Base-by-base conservation (phyloP, 2,113 vertebrate genomes). In the Mirounga angustirostris region DNA sequence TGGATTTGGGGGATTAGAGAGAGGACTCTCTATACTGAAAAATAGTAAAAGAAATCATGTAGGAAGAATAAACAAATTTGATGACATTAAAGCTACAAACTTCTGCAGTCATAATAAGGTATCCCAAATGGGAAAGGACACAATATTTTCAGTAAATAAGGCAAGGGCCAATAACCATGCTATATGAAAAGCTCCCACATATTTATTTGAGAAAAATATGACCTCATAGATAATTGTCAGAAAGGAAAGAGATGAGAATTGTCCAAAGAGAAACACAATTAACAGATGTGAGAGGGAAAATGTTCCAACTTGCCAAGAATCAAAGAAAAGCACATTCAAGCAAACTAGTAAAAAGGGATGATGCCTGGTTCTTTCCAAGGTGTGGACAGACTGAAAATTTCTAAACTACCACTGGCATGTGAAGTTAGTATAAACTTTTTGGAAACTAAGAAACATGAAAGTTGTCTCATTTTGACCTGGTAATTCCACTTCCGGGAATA, bases 1-100 rank as follows among this genome's bases (percentile, higher is more conserved):
- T 97, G 88, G 85, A 97, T 92, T 94, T 90, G 54, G 26, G 63
- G 58, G 63, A 92, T 97, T 97, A 95, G 54, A 85, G 73, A 94
- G 36, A 94, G n/a, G 33, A 88, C 19, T 24, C 33, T 40, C 26
- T 74, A 93, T 13, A 61, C 43, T 92, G 40, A 91, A 91, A 89
- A 93, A 86, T 0, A 93, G 21, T 30, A 28, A 91, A 95, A 95
- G 54, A 91, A 89, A 92, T 89, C 50, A 71, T 26, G 43, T 92
- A 92, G 30, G 33, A 94, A 96, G 65, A 90, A 81, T 82, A 97
- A 97, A 84, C 67, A 95, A 92, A 67, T 81, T 93, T 52, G 79
- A 90, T 96, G 58, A 76, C 36, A 87, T 87, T 80, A 84, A 93
- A 82, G 8, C 71, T 83, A 79, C 46, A 95, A 93, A 95, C 19